phyloP scores from a whole-genome alignment of 2,888 invertebrate species.

The Aspidapion aeneum region DNA sequence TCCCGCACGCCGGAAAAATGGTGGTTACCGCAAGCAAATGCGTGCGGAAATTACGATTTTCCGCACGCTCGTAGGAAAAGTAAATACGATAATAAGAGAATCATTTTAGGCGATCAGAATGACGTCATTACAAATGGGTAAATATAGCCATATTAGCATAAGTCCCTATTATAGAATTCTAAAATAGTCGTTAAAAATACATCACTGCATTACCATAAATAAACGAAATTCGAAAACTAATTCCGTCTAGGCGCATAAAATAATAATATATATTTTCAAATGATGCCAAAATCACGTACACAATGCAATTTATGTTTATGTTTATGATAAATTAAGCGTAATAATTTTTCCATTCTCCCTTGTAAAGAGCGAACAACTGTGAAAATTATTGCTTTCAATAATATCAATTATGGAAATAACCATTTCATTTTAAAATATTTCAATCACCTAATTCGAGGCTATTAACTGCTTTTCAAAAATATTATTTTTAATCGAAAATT shows the following conservation, averaged over 20 bases:
- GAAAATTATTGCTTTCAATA: not conserved
- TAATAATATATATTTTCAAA: slow-evolving; percentile 8
- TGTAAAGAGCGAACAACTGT: not conserved
- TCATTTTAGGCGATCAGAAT: too few relatives aligned
- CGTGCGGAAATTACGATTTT: too few relatives aligned
- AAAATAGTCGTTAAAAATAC: not conserved
- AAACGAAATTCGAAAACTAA: not conserved
- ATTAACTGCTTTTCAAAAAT: too few relatives aligned
- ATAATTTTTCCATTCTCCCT: not conserved
- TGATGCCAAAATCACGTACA: slow-evolving; percentile 3
- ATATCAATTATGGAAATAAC: not conserved
- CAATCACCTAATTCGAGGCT: not conserved
- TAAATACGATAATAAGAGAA: too few relatives aligned
- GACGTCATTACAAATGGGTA: too few relatives aligned
- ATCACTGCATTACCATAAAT: not conserved
- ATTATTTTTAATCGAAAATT: too few relatives aligned
- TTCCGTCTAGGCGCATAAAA: slow-evolving; percentile 5
- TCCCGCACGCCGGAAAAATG: too few relatives aligned
- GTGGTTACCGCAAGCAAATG: too few relatives aligned
- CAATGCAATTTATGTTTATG: not conserved
- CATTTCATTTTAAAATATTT: not conserved
- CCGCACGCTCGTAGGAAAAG: too few relatives aligned
- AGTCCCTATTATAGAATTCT: too few relatives aligned
- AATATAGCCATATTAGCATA: too few relatives aligned
- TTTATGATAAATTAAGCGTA: not conserved